Base-by-base conservation (phyloP, 2,113 vertebrate genomes). In the Pelusios castaneus region DNA sequence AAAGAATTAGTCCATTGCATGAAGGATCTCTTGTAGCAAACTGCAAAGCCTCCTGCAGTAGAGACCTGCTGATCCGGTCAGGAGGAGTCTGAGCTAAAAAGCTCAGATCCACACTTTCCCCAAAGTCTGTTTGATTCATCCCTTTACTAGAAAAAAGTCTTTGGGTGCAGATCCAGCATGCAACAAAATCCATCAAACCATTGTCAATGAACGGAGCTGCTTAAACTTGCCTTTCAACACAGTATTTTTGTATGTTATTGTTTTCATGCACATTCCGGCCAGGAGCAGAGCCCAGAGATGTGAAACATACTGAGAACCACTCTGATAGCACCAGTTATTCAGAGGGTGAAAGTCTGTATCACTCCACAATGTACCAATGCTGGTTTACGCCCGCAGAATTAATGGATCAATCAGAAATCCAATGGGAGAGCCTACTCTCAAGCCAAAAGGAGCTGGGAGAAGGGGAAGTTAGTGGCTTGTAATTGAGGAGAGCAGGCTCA, bases 211-310 rank as follows among this genome's bases (percentile, higher is more conserved):
- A 78, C 24, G 47, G 41, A 27, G 1, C 3, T 6, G 10, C 38
- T n/a, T 34, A 29, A 25, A 2, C 22, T 70, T 76, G 31, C 34
- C 43, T 47, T 70, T 19, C 75, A 22, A 67, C 76, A 11, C 6
- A 24, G 25, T 1, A 1, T 0, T 9, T 5, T 3, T 8, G 38
- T 3, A 45, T 58, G 5, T 0, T 0, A 51, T 43, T 75, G 43
- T 43, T 75, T 24, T 27, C 9, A 1, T 1, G 7, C 3, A 17
- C 14, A 25, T 13, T 88, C 34, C 8, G 45, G 56, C 17, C 77
- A 70, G 67, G 6, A 13, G 10, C 1, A 1, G 6, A 4, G 10
- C 0, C 10, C 7, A 13, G 9, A 12, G 54, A 24, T 54, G 60
- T 21, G 31, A 38, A 75, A 43, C 38, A 24, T 38, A 21, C 17